phyloP scores from a whole-genome alignment of 2,888 invertebrate species.

The Drosophila sordidula region DNA sequence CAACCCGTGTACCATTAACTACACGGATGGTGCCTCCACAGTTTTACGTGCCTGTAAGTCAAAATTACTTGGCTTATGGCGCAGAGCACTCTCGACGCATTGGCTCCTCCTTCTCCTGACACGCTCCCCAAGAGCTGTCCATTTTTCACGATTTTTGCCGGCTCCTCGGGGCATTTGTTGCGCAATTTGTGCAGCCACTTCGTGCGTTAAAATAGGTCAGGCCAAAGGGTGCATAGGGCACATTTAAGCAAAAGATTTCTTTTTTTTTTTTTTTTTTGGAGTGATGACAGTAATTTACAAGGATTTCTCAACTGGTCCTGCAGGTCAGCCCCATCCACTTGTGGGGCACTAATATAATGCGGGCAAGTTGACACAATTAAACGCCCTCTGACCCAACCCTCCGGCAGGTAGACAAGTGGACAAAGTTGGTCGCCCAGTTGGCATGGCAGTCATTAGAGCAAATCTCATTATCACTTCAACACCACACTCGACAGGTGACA shows the following conservation, averaged over 20 bases:
- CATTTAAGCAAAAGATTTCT: slow-evolving; percentile 9
- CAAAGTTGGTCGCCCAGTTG: slow-evolving; percentile 17
- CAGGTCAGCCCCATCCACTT: slow-evolving; percentile 19
- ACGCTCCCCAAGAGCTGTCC: slow-evolving; percentile 20
- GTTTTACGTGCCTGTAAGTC: slow-evolving; percentile 30
- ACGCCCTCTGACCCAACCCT: slow-evolving; percentile 23
- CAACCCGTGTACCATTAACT: slow-evolving; percentile 4
- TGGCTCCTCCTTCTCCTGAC: background rate
- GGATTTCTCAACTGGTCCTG: slow-evolving; percentile 27
- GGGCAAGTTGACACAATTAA: slow-evolving; percentile 64
- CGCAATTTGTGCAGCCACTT: slow-evolving; percentile 56
- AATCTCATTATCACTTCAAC: slow-evolving; percentile 64
- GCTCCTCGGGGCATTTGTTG: slow-evolving; percentile 59
- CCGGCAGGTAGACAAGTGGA: background rate
- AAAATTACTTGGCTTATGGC: slow-evolving; percentile 25
- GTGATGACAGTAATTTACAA: slow-evolving; percentile 43
- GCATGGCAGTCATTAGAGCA: slow-evolving; percentile 45
- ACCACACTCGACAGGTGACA: slow-evolving; percentile 24
- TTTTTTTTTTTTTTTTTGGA: slow-evolving; percentile 11
- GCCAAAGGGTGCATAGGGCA: background rate
- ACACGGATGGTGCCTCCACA: background rate
- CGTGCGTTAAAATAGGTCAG: slow-evolving; percentile 46
- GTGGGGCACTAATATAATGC: slow-evolving; percentile 41
- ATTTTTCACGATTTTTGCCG: slow-evolving; percentile 30
- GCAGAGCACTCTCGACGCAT: slow-evolving; percentile 9